A percentile compares a stretch with the other conserved stretches of the same genome.
These are phyloP conservation scores for Mastomys coucha DNA, from an alignment of 2,113 vertebrate species.

Conservation along the genomic window DNA sequence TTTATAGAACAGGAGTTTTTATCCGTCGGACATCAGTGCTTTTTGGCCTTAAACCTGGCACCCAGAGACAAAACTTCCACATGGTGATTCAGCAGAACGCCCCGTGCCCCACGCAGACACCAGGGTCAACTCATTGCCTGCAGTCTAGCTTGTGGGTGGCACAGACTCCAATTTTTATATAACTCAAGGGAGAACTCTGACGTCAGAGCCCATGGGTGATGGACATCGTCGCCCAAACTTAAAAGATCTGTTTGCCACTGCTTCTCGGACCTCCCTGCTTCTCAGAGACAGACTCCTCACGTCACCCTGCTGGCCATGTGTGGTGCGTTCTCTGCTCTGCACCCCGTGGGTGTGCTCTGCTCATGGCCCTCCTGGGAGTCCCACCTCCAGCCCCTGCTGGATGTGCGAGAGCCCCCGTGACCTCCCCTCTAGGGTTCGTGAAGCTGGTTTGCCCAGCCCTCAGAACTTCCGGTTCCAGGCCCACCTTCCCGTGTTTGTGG, in stretches of 20 bases:
- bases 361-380: background rate
- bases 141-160: background rate
- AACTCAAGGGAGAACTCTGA: background rate
- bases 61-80: slow-evolving; percentile 66
- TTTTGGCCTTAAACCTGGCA: slow-evolving; percentile 62
- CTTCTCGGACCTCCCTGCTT: background rate
- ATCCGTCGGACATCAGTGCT: slow-evolving; percentile 60
- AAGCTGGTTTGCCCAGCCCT: background rate
- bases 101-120: background rate
- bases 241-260: background rate
- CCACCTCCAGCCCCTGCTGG: background rate
- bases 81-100: slow-evolving; percentile 82
- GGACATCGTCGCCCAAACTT: background rate
- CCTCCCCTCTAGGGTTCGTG: too few relatives aligned
- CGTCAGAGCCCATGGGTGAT: background rate
- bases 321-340: fast-evolving
- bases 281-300: background rate
- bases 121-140: background rate
- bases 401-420: fast-evolving
- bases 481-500: too few relatives aligned
- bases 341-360: background rate
- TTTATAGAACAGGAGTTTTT: slow-evolving; percentile 82
- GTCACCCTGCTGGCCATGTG: background rate
- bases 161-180: background rate
- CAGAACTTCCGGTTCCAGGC: background rate